Conservation (phyloP, 2,888 invertebrate genomes). For the Lapara coniferarum region DNA sequence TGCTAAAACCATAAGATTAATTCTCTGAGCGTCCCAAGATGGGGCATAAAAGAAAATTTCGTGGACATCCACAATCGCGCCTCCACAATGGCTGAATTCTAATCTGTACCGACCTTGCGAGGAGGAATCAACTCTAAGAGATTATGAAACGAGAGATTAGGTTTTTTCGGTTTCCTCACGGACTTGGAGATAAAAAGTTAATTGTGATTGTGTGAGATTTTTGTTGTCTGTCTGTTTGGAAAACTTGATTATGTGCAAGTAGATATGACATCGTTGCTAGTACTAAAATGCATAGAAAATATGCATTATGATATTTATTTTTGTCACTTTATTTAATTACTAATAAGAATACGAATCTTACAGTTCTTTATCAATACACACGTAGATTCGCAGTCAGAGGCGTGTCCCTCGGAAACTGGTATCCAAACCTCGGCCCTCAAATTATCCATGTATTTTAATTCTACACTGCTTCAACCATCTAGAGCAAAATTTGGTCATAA, state of each 20-base stretch:
- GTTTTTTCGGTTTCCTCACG: not conserved
- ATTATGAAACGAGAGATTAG: constrained; percentile 14
- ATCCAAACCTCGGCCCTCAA: too few species aligned
- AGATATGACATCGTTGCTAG: not conserved
- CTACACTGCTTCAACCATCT: not conserved
- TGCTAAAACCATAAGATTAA: not conserved
- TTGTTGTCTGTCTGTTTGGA: not conserved
- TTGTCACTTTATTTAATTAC: too few species aligned
- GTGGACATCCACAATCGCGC: not conserved
- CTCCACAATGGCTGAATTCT: constrained; percentile 14
- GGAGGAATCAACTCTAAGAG: not conserved
- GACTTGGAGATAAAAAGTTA: not conserved
- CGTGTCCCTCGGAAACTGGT: too few species aligned
- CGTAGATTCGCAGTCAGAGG: too few species aligned
- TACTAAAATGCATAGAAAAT: too few species aligned
- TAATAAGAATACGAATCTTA: too few species aligned
- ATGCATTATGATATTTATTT: too few species aligned
- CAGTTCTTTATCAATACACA: too few species aligned
- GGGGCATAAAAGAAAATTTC: not conserved
- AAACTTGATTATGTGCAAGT: not conserved
- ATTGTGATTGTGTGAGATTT: not conserved
- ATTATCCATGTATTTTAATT: too few species aligned
- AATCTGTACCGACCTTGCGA: constrained; percentile 13
- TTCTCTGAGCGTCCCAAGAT: not conserved
- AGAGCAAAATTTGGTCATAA: not conserved